These are phyloP conservation scores for Gonocerus acuteangulatus DNA, from an alignment of 2,888 invertebrate species.

Conservation along the genomic window DNA sequence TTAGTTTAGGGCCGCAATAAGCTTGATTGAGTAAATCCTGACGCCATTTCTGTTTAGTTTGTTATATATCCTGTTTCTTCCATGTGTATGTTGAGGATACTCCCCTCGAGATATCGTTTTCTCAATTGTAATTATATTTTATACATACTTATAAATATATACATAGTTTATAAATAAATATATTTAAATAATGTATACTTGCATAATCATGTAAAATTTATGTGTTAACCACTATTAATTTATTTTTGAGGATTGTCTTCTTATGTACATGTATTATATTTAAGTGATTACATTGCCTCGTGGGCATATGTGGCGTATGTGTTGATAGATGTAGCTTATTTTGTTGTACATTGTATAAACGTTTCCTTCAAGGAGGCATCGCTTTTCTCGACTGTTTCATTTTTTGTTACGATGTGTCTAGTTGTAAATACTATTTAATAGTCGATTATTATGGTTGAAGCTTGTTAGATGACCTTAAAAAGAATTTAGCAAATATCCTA, in stretches of 20 bases:
- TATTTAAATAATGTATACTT: slow-evolving; percentile 24
- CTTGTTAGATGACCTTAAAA: background rate
- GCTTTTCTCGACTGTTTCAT: slow-evolving; percentile 4
- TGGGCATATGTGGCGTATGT: slow-evolving; percentile 22
- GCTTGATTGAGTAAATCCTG: too few species aligned
- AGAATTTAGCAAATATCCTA: background rate
- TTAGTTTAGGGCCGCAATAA: too few species aligned
- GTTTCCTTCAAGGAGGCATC: background rate
- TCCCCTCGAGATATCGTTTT: background rate
- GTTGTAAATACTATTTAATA: slow-evolving; percentile 15
- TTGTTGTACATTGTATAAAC: slow-evolving; percentile 7
- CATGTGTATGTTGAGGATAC: background rate
- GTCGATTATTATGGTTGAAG: slow-evolving; percentile 6
- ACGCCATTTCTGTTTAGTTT: background rate
- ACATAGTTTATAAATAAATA: slow-evolving; percentile 12
- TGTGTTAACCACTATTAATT: slow-evolving; percentile 27
- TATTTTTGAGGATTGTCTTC: slow-evolving; percentile 22
- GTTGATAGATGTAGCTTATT: slow-evolving; percentile 27
- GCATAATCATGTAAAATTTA: slow-evolving; percentile 26
- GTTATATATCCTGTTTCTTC: background rate
- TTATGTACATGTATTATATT: slow-evolving; percentile 14
- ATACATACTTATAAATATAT: slow-evolving; percentile 24
- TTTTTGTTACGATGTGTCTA: slow-evolving; percentile 8
- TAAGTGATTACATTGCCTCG: slow-evolving; percentile 1
- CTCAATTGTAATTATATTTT: slow-evolving; percentile 14